Evolutionary conservation across 1,140 invertebrate genomes (phyloP), one percentile per base, ranked within the genome.

Genomic region (Acromyrmex echinatior): DNA sequence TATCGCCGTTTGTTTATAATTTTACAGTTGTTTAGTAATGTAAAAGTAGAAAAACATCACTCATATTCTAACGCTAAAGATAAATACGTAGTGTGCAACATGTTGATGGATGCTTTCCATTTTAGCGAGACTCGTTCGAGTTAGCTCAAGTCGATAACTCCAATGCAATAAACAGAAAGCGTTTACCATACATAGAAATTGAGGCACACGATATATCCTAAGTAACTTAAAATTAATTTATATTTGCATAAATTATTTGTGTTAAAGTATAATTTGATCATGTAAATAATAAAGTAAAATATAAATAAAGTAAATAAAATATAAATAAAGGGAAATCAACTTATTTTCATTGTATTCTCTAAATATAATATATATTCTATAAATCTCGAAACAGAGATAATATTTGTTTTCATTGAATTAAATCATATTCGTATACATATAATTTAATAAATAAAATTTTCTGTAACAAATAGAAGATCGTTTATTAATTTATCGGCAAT

Each of bases 1-100:
- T 97, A 74, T 39, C 7, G 7, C 3, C 5, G 28, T 65, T 65
- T 65, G 7, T 39, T 66, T 4, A 70, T 39, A 66, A 66, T 70
- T 3, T 31, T 45, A 39, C 1, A 12, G 2, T n/a, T 66, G 12
- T 96, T 9, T 96, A 81, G 5, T 39, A 53, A 53, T 21, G 7
- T 58, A 45, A 6, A 45, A 45, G 2, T 45, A 45, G 39, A 3
- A 58, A 56, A 25, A 7, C 35, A 35, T 58, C 1, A 21, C 4
- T 12, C 28, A 51, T 21, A 51, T 14, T 18, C n/a, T 53, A 66
- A 63, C 6, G 21, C 14, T 53, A 16, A 71, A 66, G 31, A 5
- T 9, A 25, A 70, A 49, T 25, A 70, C 35, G 16, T 63, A 31
- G 7, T 9, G 16, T 35, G 3, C 7, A 35, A 65, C 7, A n/a